These are phyloP conservation scores for Callosobruchus maculatus DNA, from an alignment of 2,888 invertebrate genomes.

Conservation along the genomic window DNA sequence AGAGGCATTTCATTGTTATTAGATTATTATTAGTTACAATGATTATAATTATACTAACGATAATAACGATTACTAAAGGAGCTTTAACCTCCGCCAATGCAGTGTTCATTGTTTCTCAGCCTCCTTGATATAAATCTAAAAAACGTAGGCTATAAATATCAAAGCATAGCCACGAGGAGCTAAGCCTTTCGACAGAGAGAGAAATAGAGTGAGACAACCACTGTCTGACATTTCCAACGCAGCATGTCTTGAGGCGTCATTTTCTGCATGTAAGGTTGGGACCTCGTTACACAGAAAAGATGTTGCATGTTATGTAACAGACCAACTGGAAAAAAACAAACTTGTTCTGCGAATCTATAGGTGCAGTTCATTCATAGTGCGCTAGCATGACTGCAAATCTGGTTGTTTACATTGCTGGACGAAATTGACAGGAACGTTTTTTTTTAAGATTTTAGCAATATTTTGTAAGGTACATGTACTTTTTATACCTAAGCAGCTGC, in stretches of 20 bases:
- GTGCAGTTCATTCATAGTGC: no score
- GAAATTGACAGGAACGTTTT: no score
- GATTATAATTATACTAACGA: no score
- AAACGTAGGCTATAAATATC: conserved; percentile 33
- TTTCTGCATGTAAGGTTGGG: background rate
- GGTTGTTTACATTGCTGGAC: no score
- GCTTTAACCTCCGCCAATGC: background rate
- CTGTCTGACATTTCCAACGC: background rate
- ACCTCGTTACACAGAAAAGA: background rate
- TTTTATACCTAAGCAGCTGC: no score
- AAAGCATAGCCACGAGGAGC: conserved; percentile 26
- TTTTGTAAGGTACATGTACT: no score
- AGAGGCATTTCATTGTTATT: no score
- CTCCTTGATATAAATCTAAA: conserved; percentile 24
- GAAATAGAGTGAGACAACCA: background rate
- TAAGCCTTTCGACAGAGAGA: background rate
- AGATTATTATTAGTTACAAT: no score
- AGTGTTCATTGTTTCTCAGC: conserved; percentile 15
- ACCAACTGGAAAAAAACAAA: background rate
- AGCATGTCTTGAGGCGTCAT: background rate
- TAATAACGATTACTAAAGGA: no score
- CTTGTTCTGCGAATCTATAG: background rate
- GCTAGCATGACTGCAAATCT: no score
- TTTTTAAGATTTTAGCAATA: no score
- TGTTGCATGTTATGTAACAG: background rate